These are phyloP conservation scores for Thecophora atra DNA, from an alignment of 2,888 invertebrate genomes.

Conservation along the genomic window DNA sequence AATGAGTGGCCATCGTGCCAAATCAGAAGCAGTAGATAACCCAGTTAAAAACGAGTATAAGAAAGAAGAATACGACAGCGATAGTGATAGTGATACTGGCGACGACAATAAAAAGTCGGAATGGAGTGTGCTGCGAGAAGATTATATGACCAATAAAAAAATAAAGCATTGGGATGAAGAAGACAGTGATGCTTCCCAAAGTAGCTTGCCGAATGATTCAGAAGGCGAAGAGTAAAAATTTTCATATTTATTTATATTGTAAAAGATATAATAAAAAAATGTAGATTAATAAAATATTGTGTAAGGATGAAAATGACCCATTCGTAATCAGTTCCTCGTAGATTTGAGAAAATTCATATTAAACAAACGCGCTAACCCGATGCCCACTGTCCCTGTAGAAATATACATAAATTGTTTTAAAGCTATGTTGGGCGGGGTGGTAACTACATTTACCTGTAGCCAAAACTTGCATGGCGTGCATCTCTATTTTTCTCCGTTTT, in stretches of 20 bases:
- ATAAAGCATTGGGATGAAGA: slow-evolving; percentile 93
- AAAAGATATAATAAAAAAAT: neutral
- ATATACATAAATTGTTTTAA: too few relatives aligned
- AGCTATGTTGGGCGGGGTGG: too few relatives aligned
- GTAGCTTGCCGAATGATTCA: slow-evolving; percentile 40
- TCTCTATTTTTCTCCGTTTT: slow-evolving; percentile 62
- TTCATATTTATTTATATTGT: slow-evolving; percentile 13
- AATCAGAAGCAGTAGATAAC: slow-evolving; percentile 68
- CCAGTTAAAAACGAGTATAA: slow-evolving; percentile 68
- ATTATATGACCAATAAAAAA: slow-evolving; percentile 89
- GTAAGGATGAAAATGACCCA: neutral
- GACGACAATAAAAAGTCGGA: slow-evolving; percentile 63
- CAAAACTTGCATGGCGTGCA: slow-evolving; percentile 51
- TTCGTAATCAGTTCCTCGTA: slow-evolving; percentile 22
- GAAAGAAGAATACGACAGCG: slow-evolving; percentile 65
- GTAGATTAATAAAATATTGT: neutral
- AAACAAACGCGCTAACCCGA: slow-evolving; percentile 72
- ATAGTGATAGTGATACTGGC: slow-evolving; percentile 47
- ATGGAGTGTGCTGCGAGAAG: slow-evolving; percentile 78
- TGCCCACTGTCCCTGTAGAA: slow-evolving; percentile 67
- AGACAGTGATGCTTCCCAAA: slow-evolving; percentile 46
- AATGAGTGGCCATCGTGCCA: slow-evolving; percentile 73
- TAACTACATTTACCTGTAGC: slow-evolving; percentile 57
- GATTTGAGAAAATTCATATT: slow-evolving; percentile 59
- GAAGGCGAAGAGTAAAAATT: slow-evolving; percentile 44